A percentile compares a stretch with the other conserved stretches of the same genome.
Conservation (phyloP, 1,140 invertebrate species). For the Panagrolaimus sp. region DNA sequence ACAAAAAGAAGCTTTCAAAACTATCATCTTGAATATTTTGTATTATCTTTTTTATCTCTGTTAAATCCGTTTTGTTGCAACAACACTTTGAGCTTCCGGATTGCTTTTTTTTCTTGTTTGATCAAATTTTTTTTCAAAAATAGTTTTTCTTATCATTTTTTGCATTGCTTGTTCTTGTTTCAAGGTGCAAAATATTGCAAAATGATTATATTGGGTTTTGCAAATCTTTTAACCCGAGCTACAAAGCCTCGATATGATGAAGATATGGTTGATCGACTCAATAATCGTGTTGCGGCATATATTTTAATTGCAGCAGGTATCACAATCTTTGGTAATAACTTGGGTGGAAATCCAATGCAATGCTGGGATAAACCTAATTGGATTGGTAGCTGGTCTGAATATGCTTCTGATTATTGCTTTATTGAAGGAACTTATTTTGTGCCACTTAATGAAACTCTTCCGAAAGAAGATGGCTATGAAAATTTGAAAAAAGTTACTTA, state of each 20-base stretch:
- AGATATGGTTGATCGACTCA: constrained; percentile 1
- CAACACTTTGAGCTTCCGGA: too few species aligned
- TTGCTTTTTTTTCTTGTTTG: too few species aligned
- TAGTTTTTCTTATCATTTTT: too few species aligned
- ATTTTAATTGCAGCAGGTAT: not conserved
- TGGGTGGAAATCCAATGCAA: not conserved
- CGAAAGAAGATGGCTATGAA: not conserved
- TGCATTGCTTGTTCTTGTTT: too few species aligned
- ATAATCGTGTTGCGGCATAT: not conserved
- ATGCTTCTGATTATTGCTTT: constrained; percentile 7
- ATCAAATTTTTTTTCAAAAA: too few species aligned
- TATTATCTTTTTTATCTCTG: too few species aligned
- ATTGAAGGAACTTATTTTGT: constrained; percentile 10
- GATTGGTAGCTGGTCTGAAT: not conserved
- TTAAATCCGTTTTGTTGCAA: too few species aligned
- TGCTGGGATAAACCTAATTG: constrained; percentile 9
- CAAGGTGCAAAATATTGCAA: too few species aligned
- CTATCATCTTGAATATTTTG: too few species aligned
- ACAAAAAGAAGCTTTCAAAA: too few species aligned
- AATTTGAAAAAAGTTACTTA: not conserved
- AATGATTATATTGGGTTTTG: too few species aligned
- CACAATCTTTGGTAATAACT: not conserved
- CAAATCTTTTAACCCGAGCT: not conserved
- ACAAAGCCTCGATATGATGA: constrained; percentile 1
- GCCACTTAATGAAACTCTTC: not conserved